Evolutionary conservation across 2,888 invertebrate genomes (phyloP).

Genomic region (Apamea sordens): DNA sequence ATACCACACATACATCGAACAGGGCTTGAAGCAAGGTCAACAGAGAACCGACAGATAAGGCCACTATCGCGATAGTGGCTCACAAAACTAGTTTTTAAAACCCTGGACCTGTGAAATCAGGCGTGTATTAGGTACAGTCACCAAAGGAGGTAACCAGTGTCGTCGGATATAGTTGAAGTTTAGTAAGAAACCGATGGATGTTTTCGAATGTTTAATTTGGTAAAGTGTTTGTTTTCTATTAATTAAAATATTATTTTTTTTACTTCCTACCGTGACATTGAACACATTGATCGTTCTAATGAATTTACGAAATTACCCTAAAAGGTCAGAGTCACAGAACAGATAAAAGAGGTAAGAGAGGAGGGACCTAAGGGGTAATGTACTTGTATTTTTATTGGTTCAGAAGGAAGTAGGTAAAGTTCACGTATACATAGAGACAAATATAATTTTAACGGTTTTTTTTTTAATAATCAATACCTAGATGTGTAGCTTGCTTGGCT

Average conservation of each 20-base stretch:
- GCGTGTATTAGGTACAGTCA: background rate
- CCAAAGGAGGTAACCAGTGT: too few species aligned
- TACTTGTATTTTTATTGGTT: background rate
- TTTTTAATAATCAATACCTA: background rate
- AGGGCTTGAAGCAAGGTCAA: constrained; percentile 38
- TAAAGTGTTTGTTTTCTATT: too few species aligned
- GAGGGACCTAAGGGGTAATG: background rate
- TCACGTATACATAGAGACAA: background rate
- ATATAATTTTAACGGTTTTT: background rate
- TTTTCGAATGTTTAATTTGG: too few species aligned
- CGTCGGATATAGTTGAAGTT: too few species aligned
- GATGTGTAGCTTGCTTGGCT: background rate
- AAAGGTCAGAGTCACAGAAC: background rate
- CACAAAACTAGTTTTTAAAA: constrained; percentile 30
- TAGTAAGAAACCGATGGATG: too few species aligned
- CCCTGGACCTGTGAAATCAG: constrained; percentile 29
- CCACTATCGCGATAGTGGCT: constrained; percentile 22
- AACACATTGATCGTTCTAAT: background rate
- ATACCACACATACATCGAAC: background rate
- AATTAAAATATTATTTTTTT: too few species aligned
- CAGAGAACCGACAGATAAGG: constrained; percentile 39
- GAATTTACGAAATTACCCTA: background rate
- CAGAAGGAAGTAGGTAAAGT: background rate
- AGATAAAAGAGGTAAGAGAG: too few species aligned
- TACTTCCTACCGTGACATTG: background rate